A percentile compares a stretch with the other conserved stretches of the same genome.
phyloP scores from a whole-genome alignment of 1,140 invertebrate genomes.

The Geopemphigus sp. region DNA sequence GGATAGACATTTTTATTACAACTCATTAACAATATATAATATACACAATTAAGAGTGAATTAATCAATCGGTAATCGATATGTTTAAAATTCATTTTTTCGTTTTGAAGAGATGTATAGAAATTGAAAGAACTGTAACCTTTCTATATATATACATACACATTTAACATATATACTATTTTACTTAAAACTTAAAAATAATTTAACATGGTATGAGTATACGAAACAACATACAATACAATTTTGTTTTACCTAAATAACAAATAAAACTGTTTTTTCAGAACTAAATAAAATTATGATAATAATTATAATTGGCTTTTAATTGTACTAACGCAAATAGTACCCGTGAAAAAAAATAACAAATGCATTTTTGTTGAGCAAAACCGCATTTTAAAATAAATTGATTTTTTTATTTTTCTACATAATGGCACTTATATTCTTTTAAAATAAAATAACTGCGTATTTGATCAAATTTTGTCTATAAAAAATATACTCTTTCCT shows the following conservation, averaged over 20 bases:
- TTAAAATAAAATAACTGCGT: constrained; percentile 32
- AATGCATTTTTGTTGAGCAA: constrained; percentile 48
- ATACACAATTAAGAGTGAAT: neutral
- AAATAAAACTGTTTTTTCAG: constrained; percentile 25
- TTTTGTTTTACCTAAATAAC: constrained; percentile 1
- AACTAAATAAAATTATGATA: neutral
- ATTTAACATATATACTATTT: constrained; percentile 19
- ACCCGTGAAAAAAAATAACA: constrained; percentile 19
- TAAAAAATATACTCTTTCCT: constrained; percentile 32
- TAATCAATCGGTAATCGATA: neutral
- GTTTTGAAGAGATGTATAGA: neutral
- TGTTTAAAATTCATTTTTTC: neutral
- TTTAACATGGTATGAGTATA: constrained; percentile 30
- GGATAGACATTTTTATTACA: neutral
- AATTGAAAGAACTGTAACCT: neutral
- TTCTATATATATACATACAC: no score
- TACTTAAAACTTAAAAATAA: constrained; percentile 34
- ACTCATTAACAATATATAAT: neutral
- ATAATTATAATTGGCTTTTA: neutral
- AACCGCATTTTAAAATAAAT: constrained; percentile 14
- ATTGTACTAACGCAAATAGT: constrained; percentile 21
- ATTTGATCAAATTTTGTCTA: constrained; percentile 46
- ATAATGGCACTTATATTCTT: constrained; percentile 37
- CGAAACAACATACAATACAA: constrained; percentile 35
- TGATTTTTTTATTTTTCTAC: neutral